Percentiles rank a stretch among this genome's conserved stretches.
phyloP scores from a whole-genome alignment of 2,113 vertebrate genomes.

The Sitta europaea region DNA sequence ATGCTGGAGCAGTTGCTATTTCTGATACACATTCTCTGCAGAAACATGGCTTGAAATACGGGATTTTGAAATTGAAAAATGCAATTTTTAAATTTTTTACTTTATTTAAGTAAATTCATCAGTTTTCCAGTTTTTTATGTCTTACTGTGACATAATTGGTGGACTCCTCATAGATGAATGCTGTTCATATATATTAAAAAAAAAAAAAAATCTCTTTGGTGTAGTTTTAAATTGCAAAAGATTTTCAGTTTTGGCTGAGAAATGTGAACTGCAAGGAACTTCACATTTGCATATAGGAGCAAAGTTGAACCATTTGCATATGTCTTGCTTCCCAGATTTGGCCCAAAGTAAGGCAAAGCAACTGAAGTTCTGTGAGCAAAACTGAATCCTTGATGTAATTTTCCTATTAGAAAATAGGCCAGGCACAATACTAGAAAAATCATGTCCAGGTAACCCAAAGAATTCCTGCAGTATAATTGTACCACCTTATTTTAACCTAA shows the following conservation, averaged over 20 bases:
- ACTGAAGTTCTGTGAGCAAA: neutral
- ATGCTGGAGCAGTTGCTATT: neutral
- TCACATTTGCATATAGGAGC: neutral
- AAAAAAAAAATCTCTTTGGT: neutral
- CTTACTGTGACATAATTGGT: neutral
- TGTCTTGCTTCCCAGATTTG: neutral
- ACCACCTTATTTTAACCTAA: neutral
- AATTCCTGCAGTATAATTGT: neutral
- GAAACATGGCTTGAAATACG: neutral
- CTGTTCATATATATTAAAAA: neutral
- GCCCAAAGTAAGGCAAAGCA: neutral
- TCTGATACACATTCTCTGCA: neutral
- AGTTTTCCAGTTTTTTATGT: neutral
- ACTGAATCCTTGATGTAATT: neutral
- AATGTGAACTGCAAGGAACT: neutral
- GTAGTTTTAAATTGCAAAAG: neutral
- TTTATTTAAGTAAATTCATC: neutral
- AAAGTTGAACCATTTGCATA: neutral
- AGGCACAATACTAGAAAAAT: neutral
- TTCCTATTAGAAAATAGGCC: neutral
- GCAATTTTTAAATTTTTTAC: neutral
- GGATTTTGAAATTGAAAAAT: neutral
- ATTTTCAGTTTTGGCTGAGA: neutral
- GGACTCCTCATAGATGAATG: neutral
- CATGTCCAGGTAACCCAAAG: neutral